Conservation (phyloP, 2,797 vertebrate species). For the Gadopsis marmoratus region DNA sequence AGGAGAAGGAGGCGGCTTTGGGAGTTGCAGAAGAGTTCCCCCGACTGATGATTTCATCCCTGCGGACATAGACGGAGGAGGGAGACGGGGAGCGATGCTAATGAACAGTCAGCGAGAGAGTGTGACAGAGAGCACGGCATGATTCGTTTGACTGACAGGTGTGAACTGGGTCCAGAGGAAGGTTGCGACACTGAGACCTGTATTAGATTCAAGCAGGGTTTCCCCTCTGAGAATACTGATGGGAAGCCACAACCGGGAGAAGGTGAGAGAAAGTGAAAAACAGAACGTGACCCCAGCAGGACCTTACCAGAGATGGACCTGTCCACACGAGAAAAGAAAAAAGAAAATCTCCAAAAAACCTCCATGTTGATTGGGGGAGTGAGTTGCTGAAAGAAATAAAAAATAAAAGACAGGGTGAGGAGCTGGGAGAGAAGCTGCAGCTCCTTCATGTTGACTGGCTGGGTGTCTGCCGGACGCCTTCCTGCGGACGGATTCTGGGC, state of each 20-base stretch:
- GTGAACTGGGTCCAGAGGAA: not conserved
- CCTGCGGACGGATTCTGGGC: not conserved
- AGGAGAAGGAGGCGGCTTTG: not conserved
- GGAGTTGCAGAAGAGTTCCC: conserved; percentile 3
- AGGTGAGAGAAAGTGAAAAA: not conserved
- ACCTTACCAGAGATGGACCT: not conserved
- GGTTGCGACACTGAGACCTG: not conserved
- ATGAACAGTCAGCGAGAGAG: conserved; percentile 18
- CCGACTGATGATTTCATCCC: conserved; percentile 9
- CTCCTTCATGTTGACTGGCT: not conserved
- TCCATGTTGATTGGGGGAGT: not conserved
- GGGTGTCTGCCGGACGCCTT: not conserved
- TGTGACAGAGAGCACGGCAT: conserved; percentile 5
- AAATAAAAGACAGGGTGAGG: no score
- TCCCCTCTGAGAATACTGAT: conserved; percentile 9
- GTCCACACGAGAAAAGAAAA: not conserved
- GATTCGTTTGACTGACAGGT: conserved; percentile 21
- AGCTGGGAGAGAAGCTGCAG: not conserved
- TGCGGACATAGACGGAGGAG: not conserved
- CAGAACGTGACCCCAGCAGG: not conserved
- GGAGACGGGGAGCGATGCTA: not conserved
- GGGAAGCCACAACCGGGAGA: not conserved
- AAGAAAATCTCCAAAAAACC: not conserved
- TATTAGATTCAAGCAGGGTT: conserved; percentile 16
- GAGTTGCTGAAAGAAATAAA: not conserved